Percentiles rank a stretch among this genome's conserved stretches.
Conservation (phyloP, 2,797 vertebrate genomes). For the Euphonia xanthogaster region DNA sequence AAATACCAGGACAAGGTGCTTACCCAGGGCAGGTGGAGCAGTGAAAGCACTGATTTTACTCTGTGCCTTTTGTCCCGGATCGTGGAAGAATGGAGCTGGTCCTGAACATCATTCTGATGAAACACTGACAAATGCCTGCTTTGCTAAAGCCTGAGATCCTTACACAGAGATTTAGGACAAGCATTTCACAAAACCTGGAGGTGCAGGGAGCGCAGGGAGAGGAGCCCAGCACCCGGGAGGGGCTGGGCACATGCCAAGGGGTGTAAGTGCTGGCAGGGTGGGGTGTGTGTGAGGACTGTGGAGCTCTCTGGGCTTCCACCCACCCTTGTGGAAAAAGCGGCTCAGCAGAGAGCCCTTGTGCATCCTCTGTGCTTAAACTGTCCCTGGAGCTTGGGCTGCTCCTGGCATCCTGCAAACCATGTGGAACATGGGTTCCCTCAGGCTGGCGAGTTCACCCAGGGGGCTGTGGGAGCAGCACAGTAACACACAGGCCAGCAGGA, state of each 20-base stretch:
- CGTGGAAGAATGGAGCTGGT: neutral
- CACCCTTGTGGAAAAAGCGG: neutral
- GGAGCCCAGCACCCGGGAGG: neutral
- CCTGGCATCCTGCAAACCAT: neutral
- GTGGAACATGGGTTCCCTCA: neutral
- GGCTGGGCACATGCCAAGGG: neutral
- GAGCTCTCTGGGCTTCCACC: neutral
- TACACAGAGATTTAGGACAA: neutral
- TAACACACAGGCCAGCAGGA: neutral
- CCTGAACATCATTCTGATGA: neutral
- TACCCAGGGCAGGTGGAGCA: neutral
- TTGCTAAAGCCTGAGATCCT: neutral
- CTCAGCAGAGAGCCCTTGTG: neutral
- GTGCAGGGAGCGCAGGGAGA: neutral
- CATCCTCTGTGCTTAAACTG: neutral
- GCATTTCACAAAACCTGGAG: neutral
- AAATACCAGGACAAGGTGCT: neutral
- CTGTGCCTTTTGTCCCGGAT: neutral
- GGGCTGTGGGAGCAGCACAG: neutral
- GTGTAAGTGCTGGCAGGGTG: too few species aligned
- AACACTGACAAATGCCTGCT: neutral
- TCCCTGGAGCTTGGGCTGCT: neutral
- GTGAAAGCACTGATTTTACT: neutral
- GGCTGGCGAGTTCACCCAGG: rapidly evolving
- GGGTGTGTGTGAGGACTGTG: neutral